phyloP scores from a whole-genome alignment of 2,113 vertebrate species.

The Thalassarche chlororhynchos region DNA sequence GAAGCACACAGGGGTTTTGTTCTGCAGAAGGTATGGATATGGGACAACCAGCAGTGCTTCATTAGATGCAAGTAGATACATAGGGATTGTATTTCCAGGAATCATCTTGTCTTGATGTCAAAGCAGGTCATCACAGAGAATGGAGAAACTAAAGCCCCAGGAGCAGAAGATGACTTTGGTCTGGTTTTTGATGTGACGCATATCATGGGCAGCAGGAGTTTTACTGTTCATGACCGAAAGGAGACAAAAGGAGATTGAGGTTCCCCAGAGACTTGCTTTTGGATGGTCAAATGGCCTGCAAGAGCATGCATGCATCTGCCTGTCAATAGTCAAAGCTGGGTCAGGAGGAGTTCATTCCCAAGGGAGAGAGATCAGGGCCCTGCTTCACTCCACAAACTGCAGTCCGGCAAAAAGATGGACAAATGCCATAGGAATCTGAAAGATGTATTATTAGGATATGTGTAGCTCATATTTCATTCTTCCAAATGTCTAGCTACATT shows the following conservation, averaged over 20 bases:
- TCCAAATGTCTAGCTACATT: conserved; percentile 2
- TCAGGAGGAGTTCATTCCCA: neutral
- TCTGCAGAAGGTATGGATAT: neutral
- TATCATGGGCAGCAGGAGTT: neutral
- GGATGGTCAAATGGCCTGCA: neutral
- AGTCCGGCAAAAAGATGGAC: conserved; percentile 22
- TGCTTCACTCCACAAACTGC: neutral
- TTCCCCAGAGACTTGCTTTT: neutral
- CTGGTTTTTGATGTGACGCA: accelerated
- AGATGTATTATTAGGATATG: neutral
- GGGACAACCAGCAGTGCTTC: neutral
- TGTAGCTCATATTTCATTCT: neutral
- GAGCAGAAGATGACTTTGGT: neutral
- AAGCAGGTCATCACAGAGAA: neutral
- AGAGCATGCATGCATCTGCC: neutral
- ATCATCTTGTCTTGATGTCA: neutral
- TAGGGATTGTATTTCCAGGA: neutral
- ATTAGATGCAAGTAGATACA: neutral
- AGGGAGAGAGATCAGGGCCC: neutral
- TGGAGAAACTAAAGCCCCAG: neutral
- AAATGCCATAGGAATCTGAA: neutral
- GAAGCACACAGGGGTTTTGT: neutral
- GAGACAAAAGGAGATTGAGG: neutral
- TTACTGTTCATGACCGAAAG: neutral
- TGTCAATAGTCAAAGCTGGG: neutral